Conservation (phyloP, 2,888 invertebrate species). For the Dryadula phaetusa region DNA sequence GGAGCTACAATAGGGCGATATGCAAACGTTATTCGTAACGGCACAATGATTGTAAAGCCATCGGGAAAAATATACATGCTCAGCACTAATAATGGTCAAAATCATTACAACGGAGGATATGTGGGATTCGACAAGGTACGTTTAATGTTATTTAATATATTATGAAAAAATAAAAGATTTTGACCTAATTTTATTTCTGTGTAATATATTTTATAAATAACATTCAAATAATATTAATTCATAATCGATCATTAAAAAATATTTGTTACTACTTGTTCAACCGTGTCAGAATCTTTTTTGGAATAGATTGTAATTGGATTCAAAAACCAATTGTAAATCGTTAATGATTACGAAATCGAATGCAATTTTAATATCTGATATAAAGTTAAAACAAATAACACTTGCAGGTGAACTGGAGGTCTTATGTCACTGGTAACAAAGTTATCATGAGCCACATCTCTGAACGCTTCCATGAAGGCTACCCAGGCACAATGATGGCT, state of each 20-base stretch:
- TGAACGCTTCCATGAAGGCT: slow-evolving; percentile 93
- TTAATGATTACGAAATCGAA: too few species aligned
- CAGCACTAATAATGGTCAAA: slow-evolving; percentile 88
- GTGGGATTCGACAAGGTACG: slow-evolving; percentile 91
- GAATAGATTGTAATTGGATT: too few species aligned
- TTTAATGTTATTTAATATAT: not conserved
- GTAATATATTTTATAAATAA: too few species aligned
- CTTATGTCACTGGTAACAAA: slow-evolving; percentile 83
- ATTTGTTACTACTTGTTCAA: too few species aligned
- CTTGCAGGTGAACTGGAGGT: slow-evolving; percentile 87
- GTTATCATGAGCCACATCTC: slow-evolving; percentile 91
- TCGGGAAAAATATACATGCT: slow-evolving; percentile 87
- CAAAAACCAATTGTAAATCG: too few species aligned
- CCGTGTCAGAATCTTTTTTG: too few species aligned
- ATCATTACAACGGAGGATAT: slow-evolving; percentile 93
- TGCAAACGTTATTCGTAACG: slow-evolving; percentile 91
- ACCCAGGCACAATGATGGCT: slow-evolving; percentile 92
- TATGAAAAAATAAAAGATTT: too few species aligned
- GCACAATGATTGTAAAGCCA: slow-evolving; percentile 86
- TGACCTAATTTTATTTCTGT: too few species aligned
- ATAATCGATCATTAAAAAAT: too few species aligned
- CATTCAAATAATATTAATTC: too few species aligned
- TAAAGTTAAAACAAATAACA: not conserved
- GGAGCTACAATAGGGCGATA: slow-evolving; percentile 95
- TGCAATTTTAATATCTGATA: too few species aligned